A percentile compares a stretch with the other conserved stretches of the same genome.
Evolutionary conservation across 2,888 invertebrate species (phyloP).

Genomic region (Drosophila limbata): DNA sequence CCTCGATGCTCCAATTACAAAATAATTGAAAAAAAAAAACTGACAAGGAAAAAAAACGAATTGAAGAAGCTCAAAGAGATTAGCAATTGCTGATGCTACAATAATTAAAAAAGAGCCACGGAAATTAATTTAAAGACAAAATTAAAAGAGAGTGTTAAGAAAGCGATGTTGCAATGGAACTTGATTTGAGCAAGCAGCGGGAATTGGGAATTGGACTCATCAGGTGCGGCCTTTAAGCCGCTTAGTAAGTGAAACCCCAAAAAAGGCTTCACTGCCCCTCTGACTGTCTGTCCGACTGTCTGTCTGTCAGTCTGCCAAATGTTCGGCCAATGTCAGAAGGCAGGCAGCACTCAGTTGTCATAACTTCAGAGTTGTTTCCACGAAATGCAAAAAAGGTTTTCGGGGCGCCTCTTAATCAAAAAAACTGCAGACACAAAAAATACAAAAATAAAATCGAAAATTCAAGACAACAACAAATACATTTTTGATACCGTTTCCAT

Average conservation of each 20-base stretch:
- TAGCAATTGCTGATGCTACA: conserved; percentile 60
- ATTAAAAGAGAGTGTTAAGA: conserved; percentile 32
- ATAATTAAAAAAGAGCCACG: conserved; percentile 62
- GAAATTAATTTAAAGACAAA: conserved; percentile 17
- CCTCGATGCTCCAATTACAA: conserved; percentile 38
- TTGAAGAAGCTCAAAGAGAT: conserved; percentile 41
- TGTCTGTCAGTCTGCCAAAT: conserved; percentile 38
- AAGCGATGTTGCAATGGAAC: conserved; percentile 24
- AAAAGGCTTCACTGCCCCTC: conserved; percentile 8
- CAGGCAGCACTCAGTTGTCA: conserved; percentile 58
- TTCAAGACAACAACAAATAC: conserved; percentile 18
- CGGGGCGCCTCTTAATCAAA: conserved; percentile 74
- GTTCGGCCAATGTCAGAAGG: conserved; percentile 8
- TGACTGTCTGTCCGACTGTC: neutral
- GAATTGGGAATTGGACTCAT: conserved; percentile 32
- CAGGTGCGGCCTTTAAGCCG: conserved; percentile 75
- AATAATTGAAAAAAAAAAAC: conserved; percentile 34
- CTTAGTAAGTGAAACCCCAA: conserved; percentile 75
- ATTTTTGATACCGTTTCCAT: conserved; percentile 55
- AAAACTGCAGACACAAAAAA: conserved; percentile 67
- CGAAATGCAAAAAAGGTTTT: conserved; percentile 67
- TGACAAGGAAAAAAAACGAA: conserved; percentile 25
- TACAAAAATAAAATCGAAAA: conserved; percentile 10
- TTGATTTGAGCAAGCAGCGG: conserved; percentile 1
- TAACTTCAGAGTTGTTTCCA: conserved; percentile 63